phyloP scores from a whole-genome alignment of 2,888 invertebrate species.

The Linnaemya vulpina region DNA sequence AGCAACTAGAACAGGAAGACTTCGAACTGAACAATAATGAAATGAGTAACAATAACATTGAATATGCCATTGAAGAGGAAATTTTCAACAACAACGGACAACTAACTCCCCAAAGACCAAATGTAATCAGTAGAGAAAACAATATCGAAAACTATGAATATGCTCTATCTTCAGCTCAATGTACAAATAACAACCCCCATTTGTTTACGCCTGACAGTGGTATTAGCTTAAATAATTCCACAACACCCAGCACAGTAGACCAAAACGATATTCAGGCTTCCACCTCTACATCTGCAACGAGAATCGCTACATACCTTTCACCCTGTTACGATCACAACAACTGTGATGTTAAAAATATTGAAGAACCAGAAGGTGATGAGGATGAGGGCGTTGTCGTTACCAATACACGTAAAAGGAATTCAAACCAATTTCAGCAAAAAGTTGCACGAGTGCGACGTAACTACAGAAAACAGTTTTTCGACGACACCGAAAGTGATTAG shows the following conservation, averaged over 20 bases:
- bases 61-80: slow-evolving; percentile 38
- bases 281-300: slow-evolving; percentile 49
- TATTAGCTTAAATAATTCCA: slow-evolving; percentile 75
- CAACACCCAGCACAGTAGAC: slow-evolving; percentile 71
- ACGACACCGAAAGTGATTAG: slow-evolving; percentile 85
- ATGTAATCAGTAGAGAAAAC: slow-evolving; percentile 46
- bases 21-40: slow-evolving; percentile 73
- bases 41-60: slow-evolving; percentile 70
- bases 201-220: slow-evolving; percentile 78
- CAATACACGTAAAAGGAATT: slow-evolving; percentile 58
- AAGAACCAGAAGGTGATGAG: slow-evolving; percentile 32
- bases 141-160: slow-evolving; percentile 60
- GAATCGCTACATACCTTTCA: slow-evolving; percentile 53
- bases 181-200: slow-evolving; percentile 56
- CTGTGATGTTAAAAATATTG: slow-evolving; percentile 51
- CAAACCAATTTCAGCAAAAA: slow-evolving; percentile 83
- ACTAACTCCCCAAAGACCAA: slow-evolving; percentile 63
- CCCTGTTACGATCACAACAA: slow-evolving; percentile 58
- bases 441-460: slow-evolving; percentile 86
- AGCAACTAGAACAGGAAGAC: slow-evolving; percentile 34
- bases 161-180: slow-evolving; percentile 43
- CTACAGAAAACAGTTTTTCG: slow-evolving; percentile 85
- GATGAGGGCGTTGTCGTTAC: slow-evolving; percentile 63
- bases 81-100: slow-evolving; percentile 59
- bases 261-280: slow-evolving; percentile 52